A percentile compares a stretch with the other conserved stretches of the same genome.
Evolutionary conservation across 1,140 invertebrate species (phyloP).

Genomic region (Brachionus rubens): DNA sequence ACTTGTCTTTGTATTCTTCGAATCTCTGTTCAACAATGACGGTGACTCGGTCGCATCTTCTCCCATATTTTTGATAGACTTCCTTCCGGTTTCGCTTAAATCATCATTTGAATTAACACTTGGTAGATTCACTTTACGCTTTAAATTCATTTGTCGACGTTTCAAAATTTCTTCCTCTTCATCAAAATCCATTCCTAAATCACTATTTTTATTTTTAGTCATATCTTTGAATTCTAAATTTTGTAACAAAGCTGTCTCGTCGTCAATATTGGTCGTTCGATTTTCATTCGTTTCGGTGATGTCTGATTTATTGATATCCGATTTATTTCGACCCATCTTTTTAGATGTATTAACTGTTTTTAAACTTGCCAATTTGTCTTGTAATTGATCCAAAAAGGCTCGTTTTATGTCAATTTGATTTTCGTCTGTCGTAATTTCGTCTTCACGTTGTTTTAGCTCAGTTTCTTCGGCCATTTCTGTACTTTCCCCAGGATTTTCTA

Average conservation of each 20-base stretch:
- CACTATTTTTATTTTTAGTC: conserved; percentile 3
- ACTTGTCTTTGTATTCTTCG: not conserved
- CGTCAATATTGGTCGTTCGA: not conserved
- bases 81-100: not conserved
- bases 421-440: not conserved
- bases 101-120: not conserved
- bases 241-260: conserved; percentile 19
- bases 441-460: not conserved
- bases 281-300: not conserved
- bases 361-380: conserved; percentile 42
- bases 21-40: not conserved
- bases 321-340: conserved; percentile 12
- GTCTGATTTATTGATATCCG: conserved; percentile 23
- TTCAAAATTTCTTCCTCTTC: conserved; percentile 7
- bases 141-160: not conserved
- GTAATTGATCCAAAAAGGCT: conserved; percentile 34
- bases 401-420: conserved; percentile 26
- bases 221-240: conserved; percentile 36
- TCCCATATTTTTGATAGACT: not conserved
- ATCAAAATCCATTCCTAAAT: not conserved
- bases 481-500: not conserved
- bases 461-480: not conserved
- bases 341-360: conserved; percentile 7
- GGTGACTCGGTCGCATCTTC: not conserved
- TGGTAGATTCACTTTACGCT: not conserved